Conservation (phyloP, 2,888 invertebrate species). For the Drosophila silvestris region DNA sequence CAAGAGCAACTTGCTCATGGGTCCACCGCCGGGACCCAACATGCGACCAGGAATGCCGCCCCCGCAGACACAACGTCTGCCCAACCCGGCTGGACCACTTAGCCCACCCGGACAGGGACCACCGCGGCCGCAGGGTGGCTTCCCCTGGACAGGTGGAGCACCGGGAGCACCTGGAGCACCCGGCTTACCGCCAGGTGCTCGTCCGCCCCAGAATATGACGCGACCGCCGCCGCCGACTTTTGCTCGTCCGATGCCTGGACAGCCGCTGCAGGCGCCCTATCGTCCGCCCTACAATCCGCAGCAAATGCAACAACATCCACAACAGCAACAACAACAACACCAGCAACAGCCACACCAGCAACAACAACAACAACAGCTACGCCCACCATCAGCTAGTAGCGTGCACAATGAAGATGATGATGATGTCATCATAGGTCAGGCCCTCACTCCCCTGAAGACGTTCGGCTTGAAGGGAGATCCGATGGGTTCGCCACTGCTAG, state of each 20-base stretch:
- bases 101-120: constrained; percentile 83
- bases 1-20: constrained; percentile 84
- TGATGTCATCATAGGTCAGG: constrained; percentile 84
- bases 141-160: constrained; percentile 70
- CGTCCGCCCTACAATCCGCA: constrained; percentile 77
- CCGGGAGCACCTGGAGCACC: constrained; percentile 43
- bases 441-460: constrained; percentile 82
- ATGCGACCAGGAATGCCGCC: constrained; percentile 69
- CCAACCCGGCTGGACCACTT: constrained; percentile 69
- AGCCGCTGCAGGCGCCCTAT: constrained; percentile 78
- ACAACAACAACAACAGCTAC: constrained; percentile 67
- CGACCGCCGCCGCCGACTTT: constrained; percentile 72
- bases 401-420: constrained; percentile 83
- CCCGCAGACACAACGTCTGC: constrained; percentile 72
- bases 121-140: constrained; percentile 78
- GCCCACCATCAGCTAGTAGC: constrained; percentile 68
- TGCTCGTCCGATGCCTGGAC: constrained; percentile 73
- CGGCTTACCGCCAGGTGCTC: constrained; percentile 62
- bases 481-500: constrained; percentile 76
- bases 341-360: constrained; percentile 57
- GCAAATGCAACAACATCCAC: constrained; percentile 52
- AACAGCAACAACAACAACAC: constrained; percentile 53
- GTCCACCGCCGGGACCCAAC: constrained; percentile 67
- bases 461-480: constrained; percentile 70
- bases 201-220: constrained; percentile 67